Evolutionary conservation across 1,140 invertebrate species (phyloP), one percentile per base, ranked within the genome.

Genomic region (Dryas iulia): DNA sequence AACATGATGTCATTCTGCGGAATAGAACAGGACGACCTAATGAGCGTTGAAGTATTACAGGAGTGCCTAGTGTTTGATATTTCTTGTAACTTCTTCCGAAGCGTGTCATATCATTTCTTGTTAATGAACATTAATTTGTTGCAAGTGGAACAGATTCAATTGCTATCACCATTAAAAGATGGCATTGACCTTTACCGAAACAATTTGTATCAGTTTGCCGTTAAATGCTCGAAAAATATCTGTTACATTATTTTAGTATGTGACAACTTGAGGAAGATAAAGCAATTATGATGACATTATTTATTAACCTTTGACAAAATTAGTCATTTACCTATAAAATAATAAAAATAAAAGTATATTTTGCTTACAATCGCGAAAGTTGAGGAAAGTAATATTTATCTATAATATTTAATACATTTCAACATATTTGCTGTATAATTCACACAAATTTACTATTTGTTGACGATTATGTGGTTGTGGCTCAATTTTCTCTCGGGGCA

Each of bases 71-170:
- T 54, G 52, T 54, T 35, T 12, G 26, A 60, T 66, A 58, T 57
- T 52, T 66, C 24, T 59, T 66, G 53, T 57, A 18, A 52, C 6
- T 52, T 35, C 39, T 47, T 10, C 39, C 21, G 39, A 47, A 59
- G 26, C 60, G 59, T 73, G 61, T 66, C 66, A 65, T 58, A 66
- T 70, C 30, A 61, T 61, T 68, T 35, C 18, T 33, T 82, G 71
- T 76, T 86, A 90, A 90, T 87, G 79, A 90, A 85, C 76, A 81
- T 81, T 89, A 89, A 91, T 89, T 89, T 78, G 78, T 77, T 87
- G 84, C 85, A 91, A 89, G 87, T 91, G 87, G 87, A 89, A 88
- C 89, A 76, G 85, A 91, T 91, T 89, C 89, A 89, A 87, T 89
- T 89, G 85, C 79, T 91, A 89, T 88, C 84, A 84, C 79, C 76